Conservation (phyloP, 2,888 invertebrate species). For the Tenthredo mesomela region DNA sequence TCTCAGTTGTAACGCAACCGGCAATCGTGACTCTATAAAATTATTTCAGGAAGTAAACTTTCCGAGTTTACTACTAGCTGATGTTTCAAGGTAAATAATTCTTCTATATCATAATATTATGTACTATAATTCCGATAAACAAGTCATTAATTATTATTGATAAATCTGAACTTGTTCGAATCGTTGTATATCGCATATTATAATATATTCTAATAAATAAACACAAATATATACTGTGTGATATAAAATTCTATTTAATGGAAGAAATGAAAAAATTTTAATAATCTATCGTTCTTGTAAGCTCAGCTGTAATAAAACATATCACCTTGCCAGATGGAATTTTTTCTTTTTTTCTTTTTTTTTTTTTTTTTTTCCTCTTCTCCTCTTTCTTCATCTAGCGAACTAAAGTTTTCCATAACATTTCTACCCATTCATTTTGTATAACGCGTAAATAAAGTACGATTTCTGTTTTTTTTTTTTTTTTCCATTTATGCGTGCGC, state of each 20-base stretch:
- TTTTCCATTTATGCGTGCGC: background rate
- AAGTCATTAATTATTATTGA: background rate
- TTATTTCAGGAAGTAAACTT: background rate
- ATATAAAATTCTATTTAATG: background rate
- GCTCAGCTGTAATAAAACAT: background rate
- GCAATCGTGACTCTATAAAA: background rate
- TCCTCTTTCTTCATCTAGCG: background rate
- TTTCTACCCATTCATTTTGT: background rate
- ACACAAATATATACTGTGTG: background rate
- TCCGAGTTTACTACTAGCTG: background rate
- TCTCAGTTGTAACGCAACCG: background rate
- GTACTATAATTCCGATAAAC: no score
- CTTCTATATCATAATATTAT: background rate
- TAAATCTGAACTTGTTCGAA: background rate
- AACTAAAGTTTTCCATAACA: background rate
- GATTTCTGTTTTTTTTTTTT: background rate
- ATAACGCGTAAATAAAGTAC: background rate
- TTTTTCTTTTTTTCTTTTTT: background rate
- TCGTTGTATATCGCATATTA: background rate
- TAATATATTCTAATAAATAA: background rate
- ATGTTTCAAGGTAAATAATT: conserved; percentile 6
- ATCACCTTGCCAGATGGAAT: background rate
- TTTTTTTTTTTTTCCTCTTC: background rate
- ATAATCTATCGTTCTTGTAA: background rate
- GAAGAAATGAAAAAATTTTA: background rate